Evolutionary conservation across 2,888 invertebrate species (phyloP), one percentile per base, ranked within the genome.

Genomic region (Pecten maximus): DNA sequence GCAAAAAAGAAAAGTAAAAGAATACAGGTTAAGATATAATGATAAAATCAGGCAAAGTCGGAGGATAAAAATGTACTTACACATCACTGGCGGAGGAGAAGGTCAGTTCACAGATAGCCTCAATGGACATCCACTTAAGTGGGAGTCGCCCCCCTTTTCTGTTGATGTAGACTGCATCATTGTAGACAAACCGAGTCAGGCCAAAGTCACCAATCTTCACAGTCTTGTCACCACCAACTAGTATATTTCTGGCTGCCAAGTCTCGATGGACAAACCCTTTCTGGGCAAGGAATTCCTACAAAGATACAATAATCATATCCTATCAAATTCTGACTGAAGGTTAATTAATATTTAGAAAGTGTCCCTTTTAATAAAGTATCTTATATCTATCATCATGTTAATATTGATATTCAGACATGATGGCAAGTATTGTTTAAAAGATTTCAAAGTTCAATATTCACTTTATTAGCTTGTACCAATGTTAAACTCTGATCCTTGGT

Each of bases 131-230:
- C 96, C 96, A 96, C 91, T 96, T 96, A 39, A 96, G 92, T 0
- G 96, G 96, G 40, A 96, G 94, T 89, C 95, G 95, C 0, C 96
- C 96, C 6, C 96, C 96, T 87, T 94, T 94, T 54, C 94, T 91
- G 91, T 95, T 96, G 86, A 96, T 94, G 91, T 96, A 96, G 8
- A 96, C 93, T 48, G 95, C 94, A 91, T 96, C 95, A 90, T 95
- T 93, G 91, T 96, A 96, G 86, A 96, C 94, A 93, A 95, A 96
- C n/a, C 96, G 93, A 0, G 96, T 94, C 90, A 96, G 94, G 39
- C 96, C 96, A 92, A 96, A 96, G 93, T 96, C 96, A 0, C 96
- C 96, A 44, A 96, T 96, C 94, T 96, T 96, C 40, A 96, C 94
- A 6, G 92, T 92, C 88, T 94, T 95, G 60, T 94, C 91, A 8